Conservation (phyloP, 1,140 invertebrate species). For the Drosophila murphyi region DNA sequence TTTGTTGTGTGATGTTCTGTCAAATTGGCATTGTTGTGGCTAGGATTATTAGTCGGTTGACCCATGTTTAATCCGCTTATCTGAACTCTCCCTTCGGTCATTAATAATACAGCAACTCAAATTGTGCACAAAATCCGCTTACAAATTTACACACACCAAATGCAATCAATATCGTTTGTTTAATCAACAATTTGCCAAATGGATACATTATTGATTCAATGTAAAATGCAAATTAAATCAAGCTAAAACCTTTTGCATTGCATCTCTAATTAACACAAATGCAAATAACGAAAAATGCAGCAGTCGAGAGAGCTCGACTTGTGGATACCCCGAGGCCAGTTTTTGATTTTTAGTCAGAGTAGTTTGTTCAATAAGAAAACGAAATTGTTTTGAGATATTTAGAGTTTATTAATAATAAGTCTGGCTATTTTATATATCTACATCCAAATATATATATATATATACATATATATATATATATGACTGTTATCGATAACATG, state of each 20-base stretch:
- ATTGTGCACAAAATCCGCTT: conserved; percentile 31
- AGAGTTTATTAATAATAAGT: no score
- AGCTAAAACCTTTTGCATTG: background rate
- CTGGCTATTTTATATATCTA: no score
- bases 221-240: background rate
- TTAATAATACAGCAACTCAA: conserved; percentile 12
- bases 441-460: no score
- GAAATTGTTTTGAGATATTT: no score
- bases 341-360: no score
- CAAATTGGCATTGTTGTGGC: conserved; percentile 12
- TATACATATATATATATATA: no score
- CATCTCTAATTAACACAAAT: background rate
- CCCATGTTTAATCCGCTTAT: conserved; percentile 33
- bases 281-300: no score
- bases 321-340: no score
- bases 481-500: no score
- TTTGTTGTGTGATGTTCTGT: background rate
- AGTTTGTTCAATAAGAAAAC: no score
- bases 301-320: no score
- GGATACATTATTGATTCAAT: background rate
- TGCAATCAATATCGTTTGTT: conserved; percentile 3
- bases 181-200: conserved; percentile 12
- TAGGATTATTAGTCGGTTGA: conserved; percentile 18
- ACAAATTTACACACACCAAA: conserved; percentile 7
- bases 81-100: background rate